These are phyloP conservation scores for Invenusta paracnida DNA, from an alignment of 2,888 invertebrate species.

Conservation along the genomic window DNA sequence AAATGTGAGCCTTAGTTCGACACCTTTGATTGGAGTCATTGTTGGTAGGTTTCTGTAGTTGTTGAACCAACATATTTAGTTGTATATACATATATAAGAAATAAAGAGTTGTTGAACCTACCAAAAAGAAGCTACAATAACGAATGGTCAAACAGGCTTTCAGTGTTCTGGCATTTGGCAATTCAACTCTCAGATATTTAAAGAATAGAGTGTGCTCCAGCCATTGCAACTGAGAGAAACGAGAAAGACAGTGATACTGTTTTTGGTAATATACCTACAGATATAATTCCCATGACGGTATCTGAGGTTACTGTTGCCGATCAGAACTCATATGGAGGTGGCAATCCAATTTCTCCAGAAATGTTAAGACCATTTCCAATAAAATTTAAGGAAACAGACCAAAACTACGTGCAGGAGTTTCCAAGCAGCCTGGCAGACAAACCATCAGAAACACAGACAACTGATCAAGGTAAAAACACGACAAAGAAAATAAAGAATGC, in stretches of 20 bases:
- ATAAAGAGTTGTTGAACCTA: no score
- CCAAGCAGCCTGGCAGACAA: not conserved
- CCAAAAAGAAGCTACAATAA: not conserved
- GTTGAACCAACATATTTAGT: no score
- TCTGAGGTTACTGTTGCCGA: not conserved
- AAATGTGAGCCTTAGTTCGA: no score
- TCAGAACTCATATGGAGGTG: no score
- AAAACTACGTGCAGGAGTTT: not conserved
- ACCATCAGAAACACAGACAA: not conserved
- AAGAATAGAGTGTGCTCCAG: not conserved
- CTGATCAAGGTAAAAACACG: not conserved
- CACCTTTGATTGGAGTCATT: no score
- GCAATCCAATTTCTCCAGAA: not conserved
- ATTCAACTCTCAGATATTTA: not conserved
- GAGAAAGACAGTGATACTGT: not conserved
- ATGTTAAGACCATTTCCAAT: not conserved
- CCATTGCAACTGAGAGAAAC: not conserved
- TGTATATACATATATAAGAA: no score
- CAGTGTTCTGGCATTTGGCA: not conserved
- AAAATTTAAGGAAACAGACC: not conserved
- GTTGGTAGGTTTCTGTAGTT: no score
- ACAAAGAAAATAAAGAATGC: not conserved
- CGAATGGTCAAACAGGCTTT: not conserved
- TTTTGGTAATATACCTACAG: not conserved
- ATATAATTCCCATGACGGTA: not conserved